These are phyloP conservation scores for Hydrophis major DNA, from an alignment of 2,797 vertebrate genomes.

Conservation along the genomic window DNA sequence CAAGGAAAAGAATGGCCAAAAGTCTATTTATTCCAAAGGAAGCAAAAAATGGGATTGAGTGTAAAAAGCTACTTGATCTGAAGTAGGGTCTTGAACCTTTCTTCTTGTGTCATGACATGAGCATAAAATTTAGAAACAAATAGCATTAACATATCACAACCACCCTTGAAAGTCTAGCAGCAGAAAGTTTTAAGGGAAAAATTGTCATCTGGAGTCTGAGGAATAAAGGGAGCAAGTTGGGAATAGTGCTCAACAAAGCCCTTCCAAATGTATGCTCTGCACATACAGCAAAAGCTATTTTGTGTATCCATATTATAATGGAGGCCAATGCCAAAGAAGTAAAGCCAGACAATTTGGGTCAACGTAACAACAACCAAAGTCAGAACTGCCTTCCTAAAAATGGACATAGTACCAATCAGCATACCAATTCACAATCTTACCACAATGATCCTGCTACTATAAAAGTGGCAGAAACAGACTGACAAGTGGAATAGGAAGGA, in stretches of 20 bases:
- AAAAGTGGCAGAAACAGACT: neutral
- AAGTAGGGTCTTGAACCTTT: neutral
- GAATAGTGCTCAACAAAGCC: neutral
- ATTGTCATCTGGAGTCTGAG: neutral
- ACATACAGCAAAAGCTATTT: neutral
- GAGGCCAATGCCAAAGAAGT: neutral
- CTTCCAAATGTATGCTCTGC: neutral
- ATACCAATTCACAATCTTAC: neutral
- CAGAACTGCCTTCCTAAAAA: neutral
- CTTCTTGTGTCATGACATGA: neutral
- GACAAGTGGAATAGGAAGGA: neutral
- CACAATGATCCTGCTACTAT: neutral
- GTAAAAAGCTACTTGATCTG: neutral
- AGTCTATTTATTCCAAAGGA: neutral
- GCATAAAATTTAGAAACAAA: slow-evolving; percentile 3
- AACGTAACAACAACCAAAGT: neutral
- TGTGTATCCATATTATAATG: neutral
- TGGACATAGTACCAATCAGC: neutral
- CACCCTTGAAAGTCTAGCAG: neutral
- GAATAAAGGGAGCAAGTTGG: neutral
- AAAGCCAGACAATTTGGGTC: neutral
- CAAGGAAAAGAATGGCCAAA: neutral
- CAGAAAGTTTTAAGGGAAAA: neutral
- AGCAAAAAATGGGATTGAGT: neutral
- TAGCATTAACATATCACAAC: neutral